Conservation (phyloP, 1,140 invertebrate species). For the Thaumatotibia leucotreta region DNA sequence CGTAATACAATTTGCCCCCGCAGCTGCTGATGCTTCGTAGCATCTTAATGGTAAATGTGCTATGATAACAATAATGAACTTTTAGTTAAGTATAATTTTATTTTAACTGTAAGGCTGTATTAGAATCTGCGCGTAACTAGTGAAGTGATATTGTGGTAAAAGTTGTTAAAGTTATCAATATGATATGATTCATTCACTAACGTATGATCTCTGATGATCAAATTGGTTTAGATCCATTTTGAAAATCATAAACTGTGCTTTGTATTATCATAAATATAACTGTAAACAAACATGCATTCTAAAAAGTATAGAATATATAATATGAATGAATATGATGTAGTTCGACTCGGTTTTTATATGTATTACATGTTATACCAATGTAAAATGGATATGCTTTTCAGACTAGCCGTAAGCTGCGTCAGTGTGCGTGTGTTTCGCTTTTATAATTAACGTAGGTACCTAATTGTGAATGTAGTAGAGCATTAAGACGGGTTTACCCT, state of each 20-base stretch:
- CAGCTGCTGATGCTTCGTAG: slow-evolving; percentile 60
- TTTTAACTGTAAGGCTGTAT: slow-evolving; percentile 42
- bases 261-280: neutral
- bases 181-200: neutral
- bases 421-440: neutral
- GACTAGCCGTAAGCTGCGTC: neutral
- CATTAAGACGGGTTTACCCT: neutral
- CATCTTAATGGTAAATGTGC: slow-evolving; percentile 19
- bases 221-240: neutral
- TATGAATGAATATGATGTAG: neutral
- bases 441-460: neutral
- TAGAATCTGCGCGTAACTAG: neutral
- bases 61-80: neutral
- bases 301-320: neutral
- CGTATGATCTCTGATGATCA: neutral
- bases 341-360: neutral
- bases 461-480: neutral
- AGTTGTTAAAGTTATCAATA: neutral
- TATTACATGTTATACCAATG: too few species aligned
- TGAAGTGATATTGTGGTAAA: neutral
- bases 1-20: slow-evolving; percentile 88
- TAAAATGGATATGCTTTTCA: neutral
- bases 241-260: neutral
- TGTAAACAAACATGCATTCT: neutral
- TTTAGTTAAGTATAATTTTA: slow-evolving; percentile 33